Evolutionary conservation across 23 tunicate species (phyloP).

Genomic region (Pegea sp.): DNA sequence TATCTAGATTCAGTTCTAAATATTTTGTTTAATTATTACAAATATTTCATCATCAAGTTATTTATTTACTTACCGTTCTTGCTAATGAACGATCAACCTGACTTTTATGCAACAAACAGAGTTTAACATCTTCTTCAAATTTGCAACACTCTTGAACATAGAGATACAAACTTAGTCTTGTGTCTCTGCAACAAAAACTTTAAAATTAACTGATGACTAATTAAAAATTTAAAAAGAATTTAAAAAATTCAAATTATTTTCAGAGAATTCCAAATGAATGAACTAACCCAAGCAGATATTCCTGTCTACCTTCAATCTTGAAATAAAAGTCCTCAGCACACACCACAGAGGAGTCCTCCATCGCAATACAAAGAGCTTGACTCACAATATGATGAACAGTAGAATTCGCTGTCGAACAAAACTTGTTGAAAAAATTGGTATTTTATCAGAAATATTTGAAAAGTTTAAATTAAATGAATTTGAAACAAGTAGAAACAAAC

Average conservation of each 20-base stretch:
- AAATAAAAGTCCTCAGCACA: conserved; percentile 27
- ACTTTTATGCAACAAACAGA: conserved; percentile 36
- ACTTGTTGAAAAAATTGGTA: too few relatives aligned
- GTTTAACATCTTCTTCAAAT: conserved; percentile 52
- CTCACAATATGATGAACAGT: conserved; percentile 81
- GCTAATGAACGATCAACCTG: conserved; percentile 26
- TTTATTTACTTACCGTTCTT: conserved; percentile 24
- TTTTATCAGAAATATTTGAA: too few relatives aligned
- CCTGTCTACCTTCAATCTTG: conserved; percentile 57
- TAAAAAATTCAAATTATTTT: background rate
- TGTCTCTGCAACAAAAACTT: conserved; percentile 39
- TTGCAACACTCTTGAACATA: conserved; percentile 63
- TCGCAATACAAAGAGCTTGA: conserved; percentile 79
- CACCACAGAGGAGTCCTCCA: conserved; percentile 58
- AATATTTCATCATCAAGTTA: background rate
- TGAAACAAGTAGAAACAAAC: background rate
- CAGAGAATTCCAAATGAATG: background rate
- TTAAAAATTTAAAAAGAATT: background rate
- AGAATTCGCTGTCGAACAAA: conserved; percentile 33
- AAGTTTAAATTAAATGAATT: background rate
- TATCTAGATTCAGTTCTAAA: background rate
- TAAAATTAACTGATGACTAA: background rate
- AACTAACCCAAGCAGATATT: conserved; percentile 44
- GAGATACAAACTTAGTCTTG: conserved; percentile 32
- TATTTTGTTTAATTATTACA: conserved; percentile 1